These are phyloP conservation scores for Strigops habroptila DNA, from an alignment of 2,113 vertebrate genomes.

Conservation along the genomic window DNA sequence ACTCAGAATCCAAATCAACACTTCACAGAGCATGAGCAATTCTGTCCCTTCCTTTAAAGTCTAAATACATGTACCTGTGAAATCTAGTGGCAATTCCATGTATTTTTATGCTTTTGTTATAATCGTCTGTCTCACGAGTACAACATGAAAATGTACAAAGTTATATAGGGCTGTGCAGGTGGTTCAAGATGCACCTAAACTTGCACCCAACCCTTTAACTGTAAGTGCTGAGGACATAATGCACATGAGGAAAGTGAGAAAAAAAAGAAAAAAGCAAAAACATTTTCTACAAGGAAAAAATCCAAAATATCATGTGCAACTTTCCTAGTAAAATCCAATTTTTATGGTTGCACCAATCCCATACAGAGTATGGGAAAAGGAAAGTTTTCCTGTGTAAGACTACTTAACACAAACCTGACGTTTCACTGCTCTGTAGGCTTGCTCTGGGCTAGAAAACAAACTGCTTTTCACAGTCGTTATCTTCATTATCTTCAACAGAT, in stretches of 20 bases:
- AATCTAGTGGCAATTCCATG: background rate
- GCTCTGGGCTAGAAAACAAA: background rate
- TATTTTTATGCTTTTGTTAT: background rate
- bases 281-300: background rate
- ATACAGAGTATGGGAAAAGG: background rate
- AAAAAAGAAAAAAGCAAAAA: background rate
- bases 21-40: background rate
- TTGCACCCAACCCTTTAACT: background rate
- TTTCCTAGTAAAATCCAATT: background rate
- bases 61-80: background rate
- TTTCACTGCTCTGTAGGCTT: accelerated
- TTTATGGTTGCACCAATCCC: background rate
- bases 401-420: background rate
- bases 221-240: background rate
- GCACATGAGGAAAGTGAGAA: background rate
- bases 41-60: background rate
- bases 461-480: background rate
- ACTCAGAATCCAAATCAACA: background rate
- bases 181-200: background rate
- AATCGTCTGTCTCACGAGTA: background rate
- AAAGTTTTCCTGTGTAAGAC: background rate
- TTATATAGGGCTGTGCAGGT: background rate
- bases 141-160: background rate
- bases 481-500: background rate
- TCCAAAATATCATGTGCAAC: background rate